A percentile compares a stretch with the other conserved stretches of the same genome.
Conservation (phyloP, 2,888 invertebrate genomes). For the Megalurothrips usitatus region DNA sequence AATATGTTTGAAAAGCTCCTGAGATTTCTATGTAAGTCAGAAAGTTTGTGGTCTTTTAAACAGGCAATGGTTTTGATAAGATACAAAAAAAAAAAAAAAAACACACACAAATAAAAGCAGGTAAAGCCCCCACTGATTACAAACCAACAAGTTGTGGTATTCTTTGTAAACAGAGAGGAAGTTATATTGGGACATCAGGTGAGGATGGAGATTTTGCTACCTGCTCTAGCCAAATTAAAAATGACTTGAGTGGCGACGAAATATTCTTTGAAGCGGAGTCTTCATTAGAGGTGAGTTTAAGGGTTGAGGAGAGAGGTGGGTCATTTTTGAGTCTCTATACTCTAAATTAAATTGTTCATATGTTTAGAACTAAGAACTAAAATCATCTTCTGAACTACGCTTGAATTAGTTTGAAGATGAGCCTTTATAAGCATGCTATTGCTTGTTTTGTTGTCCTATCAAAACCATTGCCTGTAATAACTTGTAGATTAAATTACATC, state of each 20-base stretch:
- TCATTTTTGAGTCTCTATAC: neutral
- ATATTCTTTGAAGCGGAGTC: slow-evolving; percentile 17
- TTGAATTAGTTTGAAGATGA: neutral
- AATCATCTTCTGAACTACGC: neutral
- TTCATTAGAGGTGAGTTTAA: slow-evolving; percentile 43
- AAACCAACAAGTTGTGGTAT: slow-evolving; percentile 10
- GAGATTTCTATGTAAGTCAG: neutral
- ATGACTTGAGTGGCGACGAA: slow-evolving; percentile 16
- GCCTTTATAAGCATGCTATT: neutral
- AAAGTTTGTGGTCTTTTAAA: neutral
- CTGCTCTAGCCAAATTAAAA: neutral
- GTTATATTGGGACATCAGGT: slow-evolving; percentile 3
- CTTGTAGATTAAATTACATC: too few relatives aligned
- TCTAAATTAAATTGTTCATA: neutral
- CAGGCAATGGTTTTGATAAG: neutral
- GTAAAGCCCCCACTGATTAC: neutral
- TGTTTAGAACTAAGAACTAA: neutral
- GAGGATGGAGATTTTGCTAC: slow-evolving; percentile 17
- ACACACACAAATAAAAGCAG: too few relatives aligned
- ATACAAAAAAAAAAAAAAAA: too few relatives aligned
- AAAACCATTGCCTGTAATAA: slow-evolving; percentile 38
- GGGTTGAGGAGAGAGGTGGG: slow-evolving; percentile 42
- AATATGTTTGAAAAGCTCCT: neutral
- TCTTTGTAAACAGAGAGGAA: slow-evolving; percentile 23
- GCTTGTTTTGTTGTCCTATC: neutral